Evolutionary conservation across 2,113 vertebrate species (phyloP), one percentile per base, ranked within the genome.

Genomic region (Hepsetus odoe): DNA sequence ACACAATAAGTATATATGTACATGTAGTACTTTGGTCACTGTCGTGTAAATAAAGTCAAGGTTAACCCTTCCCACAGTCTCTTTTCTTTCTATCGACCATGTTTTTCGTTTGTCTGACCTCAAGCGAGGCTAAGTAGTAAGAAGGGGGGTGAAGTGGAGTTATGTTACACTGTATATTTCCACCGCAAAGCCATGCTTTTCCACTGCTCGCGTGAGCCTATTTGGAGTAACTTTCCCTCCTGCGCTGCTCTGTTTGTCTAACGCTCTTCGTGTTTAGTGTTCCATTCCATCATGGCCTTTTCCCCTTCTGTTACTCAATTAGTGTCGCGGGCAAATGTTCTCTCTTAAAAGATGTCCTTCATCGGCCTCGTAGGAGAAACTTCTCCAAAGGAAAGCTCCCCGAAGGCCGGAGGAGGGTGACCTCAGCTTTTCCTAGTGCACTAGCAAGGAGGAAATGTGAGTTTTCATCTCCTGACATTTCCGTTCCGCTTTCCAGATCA

Each of bases 211-310:
- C 33, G 56, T 73, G 44, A 69, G 40, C 30, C 5, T 81, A 81
- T 84, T 85, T 66, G 46, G 35, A 81, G 81, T 81, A 84, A 73
- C 74, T 84, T 83, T 83, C 76, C 82, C 76, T 70, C 62, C 74
- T 72, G 64, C 74, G 11, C 22, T 49, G 53, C 51, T 59, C 16
- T 84, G 78, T 82, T 82, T 82, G 44, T 76, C 35, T 46, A 61
- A 59, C 68, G 62, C 69, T 62, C 22, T 56, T 35, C 59, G 22
- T 80, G 76, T 81, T 82, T 81, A 74, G 74, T 82, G 80, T 81
- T 87, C 84, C 84, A 85, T 87, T 82, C 35, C 80, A 78, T 85
- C 77, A 82, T 46, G 20, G n/a, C 18, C 35, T 75, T 83, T 69
- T 77, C 66, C 56, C 70, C 76, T 80, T 72, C 70, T 69, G 73